These are phyloP conservation scores for Ptychoptera albimana DNA, from an alignment of 2,888 invertebrate genomes.

Conservation along the genomic window DNA sequence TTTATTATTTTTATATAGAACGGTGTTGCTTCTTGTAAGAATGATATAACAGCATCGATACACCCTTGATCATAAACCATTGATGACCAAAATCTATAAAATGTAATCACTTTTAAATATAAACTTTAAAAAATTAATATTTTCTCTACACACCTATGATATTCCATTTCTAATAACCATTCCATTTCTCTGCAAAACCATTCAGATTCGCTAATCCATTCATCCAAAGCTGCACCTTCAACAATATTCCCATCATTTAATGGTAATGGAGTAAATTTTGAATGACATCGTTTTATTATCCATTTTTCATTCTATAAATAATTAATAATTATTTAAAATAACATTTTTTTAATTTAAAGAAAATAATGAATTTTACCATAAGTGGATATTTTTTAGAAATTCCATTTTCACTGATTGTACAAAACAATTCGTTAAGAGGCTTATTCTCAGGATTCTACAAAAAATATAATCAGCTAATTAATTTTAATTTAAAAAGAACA, in stretches of 20 bases:
- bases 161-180: constrained; percentile 48
- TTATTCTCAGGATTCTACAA: constrained; percentile 42
- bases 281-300: constrained; percentile 38
- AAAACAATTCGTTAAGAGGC: constrained; percentile 35
- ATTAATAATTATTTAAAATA: constrained; percentile 8
- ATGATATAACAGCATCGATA: constrained; percentile 48
- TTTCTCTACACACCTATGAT: constrained; percentile 39
- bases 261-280: constrained; percentile 40
- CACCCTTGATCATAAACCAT: constrained; percentile 47
- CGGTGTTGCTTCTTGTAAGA: constrained; percentile 57
- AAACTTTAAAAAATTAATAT: background rate
- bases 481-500: background rate
- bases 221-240: constrained; percentile 40
- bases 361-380: background rate
- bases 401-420: constrained; percentile 35
- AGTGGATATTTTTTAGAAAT: constrained; percentile 34
- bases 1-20: constrained; percentile 41
- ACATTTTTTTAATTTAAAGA: constrained; percentile 19
- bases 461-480: constrained; percentile 1
- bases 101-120: constrained; percentile 7
- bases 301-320: constrained; percentile 24
- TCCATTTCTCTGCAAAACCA: constrained; percentile 48
- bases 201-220: constrained; percentile 47
- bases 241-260: constrained; percentile 31
- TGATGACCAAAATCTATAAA: constrained; percentile 53